Percentiles rank a stretch among this genome's conserved stretches.
Evolutionary conservation across 1,140 invertebrate species (phyloP).

Genomic region (Eciton burchellii): DNA sequence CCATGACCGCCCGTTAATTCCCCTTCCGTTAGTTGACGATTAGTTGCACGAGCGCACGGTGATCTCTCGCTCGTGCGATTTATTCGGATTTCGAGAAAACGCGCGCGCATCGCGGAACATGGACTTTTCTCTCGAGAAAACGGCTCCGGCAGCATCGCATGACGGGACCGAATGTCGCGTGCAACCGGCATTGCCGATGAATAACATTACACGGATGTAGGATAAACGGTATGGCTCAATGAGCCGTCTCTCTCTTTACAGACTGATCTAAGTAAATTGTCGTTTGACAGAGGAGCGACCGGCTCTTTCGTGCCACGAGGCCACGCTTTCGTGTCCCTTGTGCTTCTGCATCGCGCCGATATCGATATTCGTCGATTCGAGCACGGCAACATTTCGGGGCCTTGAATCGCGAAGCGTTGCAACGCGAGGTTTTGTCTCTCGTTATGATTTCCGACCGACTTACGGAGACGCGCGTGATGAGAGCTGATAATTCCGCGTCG

Average conservation of each 20-base stretch:
- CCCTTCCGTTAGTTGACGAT: constrained; percentile 60
- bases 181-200: neutral
- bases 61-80: neutral
- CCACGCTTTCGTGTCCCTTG: neutral
- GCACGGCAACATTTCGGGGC: no score
- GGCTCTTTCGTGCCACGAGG: neutral
- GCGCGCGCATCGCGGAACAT: constrained; percentile 11
- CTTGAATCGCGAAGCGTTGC: no score
- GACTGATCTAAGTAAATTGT: neutral
- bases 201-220: constrained; percentile 29
- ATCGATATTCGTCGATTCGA: no score
- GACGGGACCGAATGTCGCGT: constrained; percentile 53
- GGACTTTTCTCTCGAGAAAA: constrained; percentile 49
- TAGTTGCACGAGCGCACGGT: constrained; percentile 4
- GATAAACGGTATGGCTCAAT: constrained; percentile 22
- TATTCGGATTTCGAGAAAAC: constrained; percentile 56
- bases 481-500: no score
- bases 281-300: neutral
- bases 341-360: neutral
- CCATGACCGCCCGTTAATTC: constrained; percentile 45
- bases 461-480: no score
- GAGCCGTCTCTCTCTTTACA: constrained; percentile 7
- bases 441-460: no score
- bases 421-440: no score
- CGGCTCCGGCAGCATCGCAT: constrained; percentile 28